These are phyloP conservation scores for Larimichthys crocea DNA, from an alignment of 2,113 vertebrate species.

Conservation along the genomic window DNA sequence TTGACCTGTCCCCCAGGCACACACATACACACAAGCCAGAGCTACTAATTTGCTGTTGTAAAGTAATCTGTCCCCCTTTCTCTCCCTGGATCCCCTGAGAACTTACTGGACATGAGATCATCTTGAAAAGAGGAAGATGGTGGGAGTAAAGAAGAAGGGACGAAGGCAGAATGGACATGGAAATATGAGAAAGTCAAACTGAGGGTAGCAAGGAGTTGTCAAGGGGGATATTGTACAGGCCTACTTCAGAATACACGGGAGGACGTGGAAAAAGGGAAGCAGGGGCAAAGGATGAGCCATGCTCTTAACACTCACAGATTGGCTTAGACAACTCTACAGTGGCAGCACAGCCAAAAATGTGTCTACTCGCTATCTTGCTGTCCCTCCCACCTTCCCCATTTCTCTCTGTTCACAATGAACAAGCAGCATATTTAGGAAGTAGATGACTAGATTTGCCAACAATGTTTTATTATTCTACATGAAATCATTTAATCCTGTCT, in stretches of 20 bases:
- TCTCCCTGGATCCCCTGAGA: slow-evolving; percentile 31
- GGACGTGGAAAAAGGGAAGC: slow-evolving; percentile 44
- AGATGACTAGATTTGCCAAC: neutral
- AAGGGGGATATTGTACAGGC: slow-evolving; percentile 28
- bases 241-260: slow-evolving; percentile 46
- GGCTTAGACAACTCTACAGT: slow-evolving; percentile 6
- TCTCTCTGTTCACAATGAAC: slow-evolving; percentile 32
- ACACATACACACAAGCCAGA: slow-evolving; percentile 35
- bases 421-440: neutral
- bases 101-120: slow-evolving; percentile 65
- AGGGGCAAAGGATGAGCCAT: slow-evolving; percentile 44
- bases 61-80: slow-evolving; percentile 61
- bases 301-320: slow-evolving; percentile 36
- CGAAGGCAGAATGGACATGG: slow-evolving; percentile 4
- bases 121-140: slow-evolving; percentile 31
- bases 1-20: slow-evolving; percentile 43
- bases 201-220: slow-evolving; percentile 42
- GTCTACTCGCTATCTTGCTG: slow-evolving; percentile 41
- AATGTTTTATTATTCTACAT: slow-evolving; percentile 4
- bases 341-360: slow-evolving; percentile 43
- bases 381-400: slow-evolving; percentile 28
- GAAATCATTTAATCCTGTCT: slow-evolving; percentile 29
- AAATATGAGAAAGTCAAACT: slow-evolving; percentile 36
- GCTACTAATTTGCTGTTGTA: slow-evolving; percentile 67
- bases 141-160: neutral